These are phyloP conservation scores for Psilopsiagon aurifrons DNA, from an alignment of 2,113 vertebrate species.

Conservation along the genomic window DNA sequence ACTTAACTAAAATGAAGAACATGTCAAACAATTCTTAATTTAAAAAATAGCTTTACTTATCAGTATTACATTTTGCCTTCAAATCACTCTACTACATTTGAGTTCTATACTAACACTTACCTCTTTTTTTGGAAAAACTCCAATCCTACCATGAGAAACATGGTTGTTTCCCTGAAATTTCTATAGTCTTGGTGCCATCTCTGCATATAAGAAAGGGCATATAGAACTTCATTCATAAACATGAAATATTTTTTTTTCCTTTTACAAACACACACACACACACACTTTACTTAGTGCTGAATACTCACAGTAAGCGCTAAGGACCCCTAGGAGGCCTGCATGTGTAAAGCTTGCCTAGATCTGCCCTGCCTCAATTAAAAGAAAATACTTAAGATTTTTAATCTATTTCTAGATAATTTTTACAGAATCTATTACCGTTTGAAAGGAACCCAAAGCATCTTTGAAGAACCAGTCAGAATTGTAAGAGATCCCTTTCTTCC, in stretches of 20 bases:
- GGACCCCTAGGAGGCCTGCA: neutral
- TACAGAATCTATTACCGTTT: neutral
- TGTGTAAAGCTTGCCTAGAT: neutral
- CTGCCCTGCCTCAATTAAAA: neutral
- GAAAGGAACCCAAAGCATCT: neutral
- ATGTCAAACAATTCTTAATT: neutral
- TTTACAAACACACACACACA: neutral
- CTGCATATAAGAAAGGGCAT: conserved; percentile 73
- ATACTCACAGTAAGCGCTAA: neutral
- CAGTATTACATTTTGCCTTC: neutral
- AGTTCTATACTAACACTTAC: conserved; percentile 53
- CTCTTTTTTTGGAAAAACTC: conserved; percentile 94
- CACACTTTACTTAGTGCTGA: neutral
- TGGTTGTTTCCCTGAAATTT: conserved; percentile 91
- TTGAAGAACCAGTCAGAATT: neutral
- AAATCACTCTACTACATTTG: neutral
- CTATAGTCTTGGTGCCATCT: conserved; percentile 95
- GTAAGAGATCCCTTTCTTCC: neutral
- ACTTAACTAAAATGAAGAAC: neutral
- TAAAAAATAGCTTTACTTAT: neutral
- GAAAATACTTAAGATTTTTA: neutral
- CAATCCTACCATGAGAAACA: conserved; percentile 92
- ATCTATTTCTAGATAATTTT: neutral
- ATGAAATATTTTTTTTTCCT: neutral
- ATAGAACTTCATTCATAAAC: neutral